These are phyloP conservation scores for Falco punctatus DNA, from an alignment of 2,113 vertebrate species.

Conservation along the genomic window DNA sequence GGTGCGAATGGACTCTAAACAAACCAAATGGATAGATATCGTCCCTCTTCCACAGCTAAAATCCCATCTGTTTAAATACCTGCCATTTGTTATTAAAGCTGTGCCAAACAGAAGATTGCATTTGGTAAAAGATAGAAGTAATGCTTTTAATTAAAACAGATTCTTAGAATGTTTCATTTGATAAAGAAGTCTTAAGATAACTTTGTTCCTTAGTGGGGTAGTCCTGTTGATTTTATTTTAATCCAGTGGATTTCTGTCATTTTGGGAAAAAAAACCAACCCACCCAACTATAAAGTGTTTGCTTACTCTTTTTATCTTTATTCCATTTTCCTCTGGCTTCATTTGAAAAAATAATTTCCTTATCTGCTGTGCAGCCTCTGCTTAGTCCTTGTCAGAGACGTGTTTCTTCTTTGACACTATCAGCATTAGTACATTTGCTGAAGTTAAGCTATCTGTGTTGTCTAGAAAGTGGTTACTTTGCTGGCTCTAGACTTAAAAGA, in stretches of 20 bases:
- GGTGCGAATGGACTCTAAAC: conserved; percentile 31
- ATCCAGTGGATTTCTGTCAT: conserved; percentile 61
- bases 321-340: conserved; percentile 53
- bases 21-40: conserved; percentile 31
- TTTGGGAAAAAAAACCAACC: background rate
- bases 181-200: conserved; percentile 69
- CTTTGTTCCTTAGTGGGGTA: conserved; percentile 47
- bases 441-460: conserved; percentile 58
- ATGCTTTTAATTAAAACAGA: conserved; percentile 45
- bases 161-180: conserved; percentile 49
- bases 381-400: conserved; percentile 45
- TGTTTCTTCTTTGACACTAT: conserved; percentile 52
- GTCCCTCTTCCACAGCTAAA: background rate
- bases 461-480: conserved; percentile 8
- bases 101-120: conserved; percentile 17
- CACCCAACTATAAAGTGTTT: conserved; percentile 41
- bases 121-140: conserved; percentile 5
- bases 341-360: conserved; percentile 66
- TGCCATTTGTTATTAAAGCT: conserved; percentile 31
- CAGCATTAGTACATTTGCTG: conserved; percentile 51
- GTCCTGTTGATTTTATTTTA: conserved; percentile 38
- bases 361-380: conserved; percentile 60
- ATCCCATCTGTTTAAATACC: conserved; percentile 38
- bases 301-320: conserved; percentile 72
- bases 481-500: conserved; percentile 50